These are phyloP conservation scores for Leiothrix lutea DNA, from an alignment of 2,113 vertebrate species.

Conservation along the genomic window DNA sequence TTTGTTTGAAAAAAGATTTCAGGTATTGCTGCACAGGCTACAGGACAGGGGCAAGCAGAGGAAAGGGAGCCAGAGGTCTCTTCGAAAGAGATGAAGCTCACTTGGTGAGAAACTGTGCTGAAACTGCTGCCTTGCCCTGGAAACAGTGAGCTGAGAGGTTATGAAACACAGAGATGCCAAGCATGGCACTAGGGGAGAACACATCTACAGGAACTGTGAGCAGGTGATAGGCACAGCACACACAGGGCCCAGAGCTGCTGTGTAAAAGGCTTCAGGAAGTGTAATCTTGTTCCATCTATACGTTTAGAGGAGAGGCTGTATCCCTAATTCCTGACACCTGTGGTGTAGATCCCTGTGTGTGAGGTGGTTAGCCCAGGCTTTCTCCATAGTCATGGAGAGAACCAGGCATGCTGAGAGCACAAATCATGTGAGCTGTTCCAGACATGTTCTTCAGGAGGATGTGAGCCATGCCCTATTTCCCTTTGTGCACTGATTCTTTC, in stretches of 20 bases:
- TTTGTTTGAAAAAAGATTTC: background rate
- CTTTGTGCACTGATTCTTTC: rapidly evolving
- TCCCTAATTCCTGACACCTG: background rate
- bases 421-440: background rate
- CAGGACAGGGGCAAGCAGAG: background rate
- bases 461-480: background rate
- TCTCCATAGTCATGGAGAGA: background rate
- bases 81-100: background rate
- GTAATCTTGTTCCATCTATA: rapidly evolving
- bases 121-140: background rate
- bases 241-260: background rate
- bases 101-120: background rate
- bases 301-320: background rate
- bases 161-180: background rate
- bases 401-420: background rate
- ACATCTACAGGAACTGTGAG: rapidly evolving
- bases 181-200: background rate
- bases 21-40: background rate
- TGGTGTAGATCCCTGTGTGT: background rate
- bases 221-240: background rate
- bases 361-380: background rate
- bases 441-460: background rate
- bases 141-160: background rate
- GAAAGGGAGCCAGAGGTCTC: background rate
- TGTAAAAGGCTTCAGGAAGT: background rate